Evolutionary conservation across 1,140 invertebrate species (phyloP).

Genomic region (Cylas formicarius): DNA sequence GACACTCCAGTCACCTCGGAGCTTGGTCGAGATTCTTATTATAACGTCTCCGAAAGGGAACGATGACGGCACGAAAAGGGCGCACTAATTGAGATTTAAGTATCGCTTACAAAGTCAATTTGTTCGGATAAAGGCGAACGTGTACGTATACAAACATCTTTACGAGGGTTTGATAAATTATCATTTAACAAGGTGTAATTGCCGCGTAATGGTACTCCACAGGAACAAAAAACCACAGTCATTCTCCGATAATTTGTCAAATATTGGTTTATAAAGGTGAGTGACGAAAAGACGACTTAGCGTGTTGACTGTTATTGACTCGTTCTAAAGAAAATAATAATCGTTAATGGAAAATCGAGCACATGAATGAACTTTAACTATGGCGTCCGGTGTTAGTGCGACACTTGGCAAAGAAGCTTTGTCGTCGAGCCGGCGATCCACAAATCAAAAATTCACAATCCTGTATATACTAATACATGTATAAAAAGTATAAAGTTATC

Average conservation of each 20-base stretch:
- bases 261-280: background rate
- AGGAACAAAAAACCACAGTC: slow-evolving; percentile 16
- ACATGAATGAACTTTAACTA: slow-evolving; percentile 14
- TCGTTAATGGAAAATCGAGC: slow-evolving; percentile 1
- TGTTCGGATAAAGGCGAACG: slow-evolving; percentile 3
- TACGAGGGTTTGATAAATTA: slow-evolving; percentile 21
- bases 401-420: background rate
- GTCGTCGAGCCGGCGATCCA: no score
- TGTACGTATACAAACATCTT: slow-evolving; percentile 21
- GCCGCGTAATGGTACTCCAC: slow-evolving; percentile 14
- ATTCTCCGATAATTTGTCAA: slow-evolving; percentile 23
- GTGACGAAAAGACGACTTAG: background rate
- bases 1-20: no score
- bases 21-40: no score
- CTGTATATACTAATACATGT: no score
- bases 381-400: slow-evolving; percentile 1
- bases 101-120: slow-evolving; percentile 16
- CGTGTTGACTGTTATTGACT: background rate
- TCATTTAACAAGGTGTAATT: slow-evolving; percentile 21
- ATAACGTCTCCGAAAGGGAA: no score
- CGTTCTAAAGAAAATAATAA: background rate
- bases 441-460: no score
- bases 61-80: no score
- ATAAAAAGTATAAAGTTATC: no score
- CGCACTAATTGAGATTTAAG: slow-evolving; percentile 21